phyloP scores from a whole-genome alignment of 23 tunicate genomes.

The Trididemnum miniatum region DNA sequence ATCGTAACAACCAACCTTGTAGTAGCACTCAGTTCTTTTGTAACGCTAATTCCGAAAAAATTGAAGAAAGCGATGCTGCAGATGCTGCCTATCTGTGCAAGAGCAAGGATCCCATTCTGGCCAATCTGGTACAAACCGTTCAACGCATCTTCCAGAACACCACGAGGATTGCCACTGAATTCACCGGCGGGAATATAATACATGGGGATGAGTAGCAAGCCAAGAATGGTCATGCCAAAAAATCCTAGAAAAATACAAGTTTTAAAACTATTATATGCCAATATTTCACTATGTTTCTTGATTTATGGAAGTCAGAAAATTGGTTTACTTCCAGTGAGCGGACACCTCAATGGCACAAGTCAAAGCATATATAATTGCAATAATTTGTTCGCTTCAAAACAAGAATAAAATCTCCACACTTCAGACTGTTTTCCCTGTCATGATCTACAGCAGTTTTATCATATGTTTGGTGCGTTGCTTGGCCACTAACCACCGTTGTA shows the following conservation, averaged over 20 bases:
- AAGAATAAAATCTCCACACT: too few species aligned
- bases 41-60: conserved; percentile 96
- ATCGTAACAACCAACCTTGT: conserved; percentile 58
- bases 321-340: too few species aligned
- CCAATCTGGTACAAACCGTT: conserved; percentile 98
- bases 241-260: conserved; percentile 89
- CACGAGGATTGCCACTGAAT: conserved; percentile 64
- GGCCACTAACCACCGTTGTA: too few species aligned
- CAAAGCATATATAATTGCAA: too few species aligned
- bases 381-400: too few species aligned
- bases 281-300: too few species aligned
- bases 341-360: too few species aligned
- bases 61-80: conserved; percentile 97
- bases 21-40: conserved; percentile 94
- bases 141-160: conserved; percentile 91
- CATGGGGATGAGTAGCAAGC: conserved; percentile 85
- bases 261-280: too few species aligned
- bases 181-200: conserved; percentile 80
- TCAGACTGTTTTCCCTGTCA: too few species aligned
- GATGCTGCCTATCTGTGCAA: conserved; percentile 85
- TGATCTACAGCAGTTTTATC: too few species aligned
- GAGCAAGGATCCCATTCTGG: conserved; percentile 62
- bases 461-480: too few species aligned
- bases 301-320: too few species aligned
- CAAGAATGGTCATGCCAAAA: conserved; percentile 91